These are phyloP conservation scores for Lytechinus variegatus DNA, from an alignment of 35 echinoderm and acorn worm genomes.

Conservation along the genomic window DNA sequence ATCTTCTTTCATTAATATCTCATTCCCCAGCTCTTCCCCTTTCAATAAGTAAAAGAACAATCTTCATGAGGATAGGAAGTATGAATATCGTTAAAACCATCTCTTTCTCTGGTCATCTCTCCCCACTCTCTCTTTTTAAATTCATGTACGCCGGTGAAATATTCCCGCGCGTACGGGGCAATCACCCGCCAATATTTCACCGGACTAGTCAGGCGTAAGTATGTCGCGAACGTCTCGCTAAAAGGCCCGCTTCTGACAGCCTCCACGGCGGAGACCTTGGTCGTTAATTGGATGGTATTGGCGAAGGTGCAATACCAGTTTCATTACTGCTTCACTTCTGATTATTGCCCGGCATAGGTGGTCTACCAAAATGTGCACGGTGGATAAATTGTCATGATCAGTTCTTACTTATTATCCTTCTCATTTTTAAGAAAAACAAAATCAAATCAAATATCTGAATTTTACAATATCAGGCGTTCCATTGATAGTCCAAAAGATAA, in stretches of 20 bases:
- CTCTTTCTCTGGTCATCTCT: not conserved
- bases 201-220: slow-evolving; percentile 8
- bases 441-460: too few relatives aligned
- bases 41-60: not conserved
- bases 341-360: not conserved
- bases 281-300: slow-evolving; percentile 17
- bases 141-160: not conserved
- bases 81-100: not conserved
- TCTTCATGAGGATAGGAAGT: not conserved
- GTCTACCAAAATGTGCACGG: not conserved
- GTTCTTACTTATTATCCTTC: too few relatives aligned
- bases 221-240: not conserved
- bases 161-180: not conserved
- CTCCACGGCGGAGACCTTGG: slow-evolving; percentile 3
- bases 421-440: too few relatives aligned
- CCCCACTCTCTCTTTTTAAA: not conserved
- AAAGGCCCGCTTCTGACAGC: slow-evolving; percentile 5
- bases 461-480: too few relatives aligned
- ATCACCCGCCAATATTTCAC: slow-evolving; percentile 41
- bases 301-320: slow-evolving; percentile 1
- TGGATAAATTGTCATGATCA: not conserved
- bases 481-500: too few relatives aligned
- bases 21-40: not conserved
- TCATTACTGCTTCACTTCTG: not conserved
- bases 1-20: not conserved